A percentile compares a stretch with the other conserved stretches of the same genome.
These are phyloP conservation scores for Pseudachorutes palmiensis DNA, from an alignment of 1,140 invertebrate genomes.

Conservation along the genomic window DNA sequence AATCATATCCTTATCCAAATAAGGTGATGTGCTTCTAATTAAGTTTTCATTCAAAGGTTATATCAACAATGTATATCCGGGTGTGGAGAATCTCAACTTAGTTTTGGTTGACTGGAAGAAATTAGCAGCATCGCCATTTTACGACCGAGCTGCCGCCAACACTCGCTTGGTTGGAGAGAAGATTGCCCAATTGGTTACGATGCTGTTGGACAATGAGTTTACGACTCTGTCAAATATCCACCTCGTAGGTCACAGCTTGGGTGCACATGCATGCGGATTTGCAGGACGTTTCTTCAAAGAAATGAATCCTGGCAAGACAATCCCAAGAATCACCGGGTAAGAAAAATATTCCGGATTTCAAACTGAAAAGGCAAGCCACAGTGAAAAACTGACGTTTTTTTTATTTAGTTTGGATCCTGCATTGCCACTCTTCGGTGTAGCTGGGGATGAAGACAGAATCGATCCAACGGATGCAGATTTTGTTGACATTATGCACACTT, in stretches of 20 bases:
- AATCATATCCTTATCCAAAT: neutral
- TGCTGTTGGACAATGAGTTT: neutral
- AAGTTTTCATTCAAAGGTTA: conserved; percentile 4
- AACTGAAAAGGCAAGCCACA: neutral
- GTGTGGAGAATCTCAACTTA: conserved; percentile 21
- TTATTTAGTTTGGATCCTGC: conserved; percentile 9
- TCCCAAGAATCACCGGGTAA: conserved; percentile 4
- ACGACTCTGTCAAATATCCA: conserved; percentile 13
- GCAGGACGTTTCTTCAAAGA: conserved; percentile 1
- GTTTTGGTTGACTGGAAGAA: conserved; percentile 23
- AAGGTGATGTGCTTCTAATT: neutral
- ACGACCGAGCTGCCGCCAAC: conserved; percentile 25
- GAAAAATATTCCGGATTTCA: neutral
- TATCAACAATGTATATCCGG: conserved; percentile 1
- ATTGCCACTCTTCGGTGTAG: conserved; percentile 6
- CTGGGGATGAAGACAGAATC: conserved; percentile 3
- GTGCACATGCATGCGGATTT: conserved; percentile 15
- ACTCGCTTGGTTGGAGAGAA: conserved; percentile 22
- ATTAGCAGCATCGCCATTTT: conserved; percentile 23
- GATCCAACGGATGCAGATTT: conserved; percentile 36
- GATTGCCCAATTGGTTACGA: neutral
- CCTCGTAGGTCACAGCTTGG: conserved; percentile 4
- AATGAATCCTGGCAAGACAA: conserved; percentile 1
- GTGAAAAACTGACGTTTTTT: neutral
- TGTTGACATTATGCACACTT: conserved; percentile 63